phyloP scores from a whole-genome alignment of 2,113 vertebrate genomes.

The Crotophaga sulcirostris region DNA sequence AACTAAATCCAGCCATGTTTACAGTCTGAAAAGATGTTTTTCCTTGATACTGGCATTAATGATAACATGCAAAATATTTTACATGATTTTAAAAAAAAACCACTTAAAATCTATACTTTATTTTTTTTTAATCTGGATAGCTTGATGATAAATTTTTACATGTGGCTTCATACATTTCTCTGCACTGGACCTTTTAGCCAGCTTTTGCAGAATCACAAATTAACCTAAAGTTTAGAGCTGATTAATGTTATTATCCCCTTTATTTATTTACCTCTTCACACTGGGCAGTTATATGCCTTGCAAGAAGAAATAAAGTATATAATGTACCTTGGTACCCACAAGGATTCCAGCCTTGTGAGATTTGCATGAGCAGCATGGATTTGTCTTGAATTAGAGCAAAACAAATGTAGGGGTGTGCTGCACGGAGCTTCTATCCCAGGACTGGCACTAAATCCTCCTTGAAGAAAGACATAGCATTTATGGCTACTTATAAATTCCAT shows the following conservation, averaged over 20 bases:
- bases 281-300: not conserved
- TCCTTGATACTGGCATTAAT: not conserved
- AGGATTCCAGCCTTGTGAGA: not conserved
- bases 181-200: not conserved
- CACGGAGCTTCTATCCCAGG: not conserved
- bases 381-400: not conserved
- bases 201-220: not conserved
- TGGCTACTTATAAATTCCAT: not conserved
- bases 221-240: not conserved
- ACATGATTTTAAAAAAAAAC: not conserved
- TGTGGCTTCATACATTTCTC: not conserved
- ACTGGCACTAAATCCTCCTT: not conserved
- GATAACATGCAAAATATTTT: not conserved
- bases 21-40: not conserved
- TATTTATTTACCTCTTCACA: not conserved
- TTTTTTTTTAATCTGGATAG: not conserved
- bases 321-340: rapidly evolving
- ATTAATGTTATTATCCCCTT: not conserved
- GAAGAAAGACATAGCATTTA: not conserved
- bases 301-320: not conserved
- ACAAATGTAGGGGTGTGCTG: rapidly evolving
- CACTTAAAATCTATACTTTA: not conserved
- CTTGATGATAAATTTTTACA: not conserved
- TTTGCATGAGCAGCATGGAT: not conserved
- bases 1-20: not conserved